These are phyloP conservation scores for Aplysia californica DNA, from an alignment of 1,140 invertebrate species.

Conservation along the genomic window DNA sequence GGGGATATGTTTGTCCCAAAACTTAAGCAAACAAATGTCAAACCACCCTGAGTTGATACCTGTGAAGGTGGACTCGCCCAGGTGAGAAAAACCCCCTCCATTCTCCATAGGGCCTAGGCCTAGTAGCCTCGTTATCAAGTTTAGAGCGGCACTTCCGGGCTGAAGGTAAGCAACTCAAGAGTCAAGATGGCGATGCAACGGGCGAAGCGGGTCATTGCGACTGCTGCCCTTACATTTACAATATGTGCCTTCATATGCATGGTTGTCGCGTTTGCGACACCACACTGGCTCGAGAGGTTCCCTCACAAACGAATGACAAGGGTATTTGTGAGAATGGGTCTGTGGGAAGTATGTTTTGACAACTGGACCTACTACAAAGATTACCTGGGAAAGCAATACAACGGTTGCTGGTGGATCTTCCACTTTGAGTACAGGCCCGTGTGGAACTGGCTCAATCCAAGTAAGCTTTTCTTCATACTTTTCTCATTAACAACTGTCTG, in stretches of 20 bases:
- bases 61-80: constrained; percentile 3
- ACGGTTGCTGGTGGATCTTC: constrained; percentile 94
- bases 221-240: constrained; percentile 43
- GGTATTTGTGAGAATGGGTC: constrained; percentile 81
- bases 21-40: no score
- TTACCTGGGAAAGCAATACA: constrained; percentile 89
- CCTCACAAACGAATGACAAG: constrained; percentile 76
- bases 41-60: no score
- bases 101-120: no score
- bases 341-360: constrained; percentile 97
- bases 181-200: constrained; percentile 40
- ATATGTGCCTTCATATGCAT: constrained; percentile 68
- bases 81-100: constrained; percentile 8
- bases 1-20: no score
- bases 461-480: constrained; percentile 67
- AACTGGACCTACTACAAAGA: constrained; percentile 90
- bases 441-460: constrained; percentile 88
- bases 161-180: no score
- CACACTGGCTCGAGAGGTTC: constrained; percentile 96
- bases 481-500: no score
- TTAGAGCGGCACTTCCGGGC: no score
- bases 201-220: constrained; percentile 43
- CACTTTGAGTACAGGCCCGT: constrained; percentile 92
- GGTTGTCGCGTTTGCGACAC: constrained; percentile 88
- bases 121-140: not conserved